A percentile compares a stretch with the other conserved stretches of the same genome.
phyloP scores from a whole-genome alignment of 23 tunicate genomes.

The Clavelina lepadiformis region DNA sequence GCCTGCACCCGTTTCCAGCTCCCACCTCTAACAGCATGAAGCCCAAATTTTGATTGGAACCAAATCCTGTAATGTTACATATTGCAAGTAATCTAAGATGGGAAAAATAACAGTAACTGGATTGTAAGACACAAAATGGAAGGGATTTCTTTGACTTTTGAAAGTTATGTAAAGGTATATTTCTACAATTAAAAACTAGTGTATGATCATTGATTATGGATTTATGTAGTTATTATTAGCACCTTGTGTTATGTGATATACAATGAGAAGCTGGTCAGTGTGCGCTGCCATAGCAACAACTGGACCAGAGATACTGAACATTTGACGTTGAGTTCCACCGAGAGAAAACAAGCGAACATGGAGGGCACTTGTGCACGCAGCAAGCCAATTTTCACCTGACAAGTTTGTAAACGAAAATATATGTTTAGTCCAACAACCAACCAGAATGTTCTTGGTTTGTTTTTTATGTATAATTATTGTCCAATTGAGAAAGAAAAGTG shows the following conservation, averaged over 20 bases:
- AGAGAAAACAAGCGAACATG: slow-evolving; percentile 71
- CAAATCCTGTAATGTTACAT: slow-evolving; percentile 44
- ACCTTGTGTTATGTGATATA: slow-evolving; percentile 85
- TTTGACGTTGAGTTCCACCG: slow-evolving; percentile 80
- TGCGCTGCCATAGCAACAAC: slow-evolving; percentile 91
- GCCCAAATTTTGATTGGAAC: slow-evolving; percentile 65
- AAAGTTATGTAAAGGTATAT: not conserved
- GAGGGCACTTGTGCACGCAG: slow-evolving; percentile 68
- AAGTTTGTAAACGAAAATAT: no score
- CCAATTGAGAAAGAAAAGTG: not conserved
- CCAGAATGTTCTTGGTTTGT: not conserved
- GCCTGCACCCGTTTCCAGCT: slow-evolving; percentile 51
- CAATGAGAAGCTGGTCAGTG: slow-evolving; percentile 77
- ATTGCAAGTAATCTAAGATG: not conserved
- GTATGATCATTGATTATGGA: not conserved
- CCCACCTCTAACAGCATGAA: slow-evolving; percentile 85
- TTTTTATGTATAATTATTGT: not conserved
- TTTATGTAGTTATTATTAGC: not conserved
- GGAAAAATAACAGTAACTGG: not conserved
- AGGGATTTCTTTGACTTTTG: not conserved
- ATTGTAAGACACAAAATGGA: no score
- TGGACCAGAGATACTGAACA: slow-evolving; percentile 83
- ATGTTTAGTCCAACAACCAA: no score
- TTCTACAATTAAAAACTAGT: not conserved
- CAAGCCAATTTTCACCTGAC: slow-evolving; percentile 82